Evolutionary conservation across 2,113 vertebrate species (phyloP).

Genomic region (Mastomys coucha): DNA sequence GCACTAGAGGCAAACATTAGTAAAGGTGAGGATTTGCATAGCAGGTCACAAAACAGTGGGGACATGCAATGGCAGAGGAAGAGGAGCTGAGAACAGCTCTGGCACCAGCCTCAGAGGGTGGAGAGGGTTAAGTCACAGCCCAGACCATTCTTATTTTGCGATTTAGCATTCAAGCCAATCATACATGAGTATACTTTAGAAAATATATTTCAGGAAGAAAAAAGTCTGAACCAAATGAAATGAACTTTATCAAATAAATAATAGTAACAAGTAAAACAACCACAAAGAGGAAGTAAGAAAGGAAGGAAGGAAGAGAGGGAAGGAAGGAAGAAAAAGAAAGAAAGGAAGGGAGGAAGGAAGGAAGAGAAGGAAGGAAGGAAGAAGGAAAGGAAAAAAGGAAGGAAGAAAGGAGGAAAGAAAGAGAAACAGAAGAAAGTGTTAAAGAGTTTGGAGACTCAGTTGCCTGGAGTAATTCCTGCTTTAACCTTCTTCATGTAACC

Average conservation of each 20-base stretch:
- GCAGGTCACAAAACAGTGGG: constrained; percentile 73
- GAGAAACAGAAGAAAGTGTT: constrained; percentile 71
- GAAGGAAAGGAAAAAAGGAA: too few relatives aligned
- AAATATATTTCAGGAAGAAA: constrained; percentile 75
- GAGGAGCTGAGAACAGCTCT: constrained; percentile 92
- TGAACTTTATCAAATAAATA: constrained; percentile 70
- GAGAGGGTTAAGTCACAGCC: constrained; percentile 91
- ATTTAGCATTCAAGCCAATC: constrained; percentile 85
- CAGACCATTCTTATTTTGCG: constrained; percentile 73
- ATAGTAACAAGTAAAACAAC: constrained; percentile 8
- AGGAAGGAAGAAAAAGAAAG: too few relatives aligned
- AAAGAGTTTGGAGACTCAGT: constrained; percentile 87
- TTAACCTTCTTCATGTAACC: constrained; percentile 61
- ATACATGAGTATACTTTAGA: constrained; percentile 73
- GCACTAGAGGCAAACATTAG: constrained; percentile 76
- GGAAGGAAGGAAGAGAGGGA: too few relatives aligned
- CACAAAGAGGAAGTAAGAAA: background rate
- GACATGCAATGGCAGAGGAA: constrained; percentile 64
- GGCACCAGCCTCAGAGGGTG: constrained; percentile 99
- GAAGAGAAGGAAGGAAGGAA: too few relatives aligned
- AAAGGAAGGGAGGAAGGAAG: too few relatives aligned
- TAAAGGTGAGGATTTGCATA: constrained; percentile 78
- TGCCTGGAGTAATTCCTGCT: constrained; percentile 73
- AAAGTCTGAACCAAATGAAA: constrained; percentile 74
- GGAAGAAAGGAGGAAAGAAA: too few relatives aligned